These are phyloP conservation scores for Agriopis leucophaearia DNA, from an alignment of 2,888 invertebrate species.

Conservation along the genomic window DNA sequence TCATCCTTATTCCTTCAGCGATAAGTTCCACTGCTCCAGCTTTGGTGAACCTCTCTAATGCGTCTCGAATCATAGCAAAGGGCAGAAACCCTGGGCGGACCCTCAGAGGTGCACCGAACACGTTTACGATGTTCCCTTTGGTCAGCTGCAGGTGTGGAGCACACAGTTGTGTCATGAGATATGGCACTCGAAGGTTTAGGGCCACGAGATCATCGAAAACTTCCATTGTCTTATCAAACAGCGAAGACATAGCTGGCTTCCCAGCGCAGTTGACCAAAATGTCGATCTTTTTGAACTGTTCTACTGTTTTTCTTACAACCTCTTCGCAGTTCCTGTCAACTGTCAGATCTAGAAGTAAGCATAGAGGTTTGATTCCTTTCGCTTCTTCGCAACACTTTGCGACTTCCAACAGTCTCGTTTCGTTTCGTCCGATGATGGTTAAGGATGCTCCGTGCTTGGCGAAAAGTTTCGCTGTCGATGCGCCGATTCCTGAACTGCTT, in stretches of 20 bases:
- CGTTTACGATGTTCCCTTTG: constrained; percentile 69
- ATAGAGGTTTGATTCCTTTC: constrained; percentile 58
- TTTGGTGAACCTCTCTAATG: constrained; percentile 66
- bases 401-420: constrained; percentile 58
- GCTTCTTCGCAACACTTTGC: constrained; percentile 57
- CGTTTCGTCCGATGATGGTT: constrained; percentile 66
- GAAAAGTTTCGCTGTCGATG: constrained; percentile 67
- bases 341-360: constrained; percentile 63
- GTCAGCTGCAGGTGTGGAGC: constrained; percentile 62
- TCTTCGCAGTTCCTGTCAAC: constrained; percentile 62
- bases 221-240: constrained; percentile 66
- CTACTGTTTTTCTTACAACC: constrained; percentile 61
- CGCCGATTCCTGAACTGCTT: constrained; percentile 72
- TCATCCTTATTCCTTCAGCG: constrained; percentile 68
- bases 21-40: constrained; percentile 66
- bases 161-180: constrained; percentile 65
- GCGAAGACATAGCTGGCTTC: constrained; percentile 59
- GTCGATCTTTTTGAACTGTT: constrained; percentile 62
- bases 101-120: constrained; percentile 61
- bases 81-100: constrained; percentile 65
- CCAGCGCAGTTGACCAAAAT: constrained; percentile 69
- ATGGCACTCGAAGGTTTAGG: constrained; percentile 67
- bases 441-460: constrained; percentile 62
- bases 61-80: constrained; percentile 64
- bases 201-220: constrained; percentile 66